Evolutionary conservation across 1,140 invertebrate genomes (phyloP), one percentile per base, ranked within the genome.

Genomic region (Saxidomus purpurata): DNA sequence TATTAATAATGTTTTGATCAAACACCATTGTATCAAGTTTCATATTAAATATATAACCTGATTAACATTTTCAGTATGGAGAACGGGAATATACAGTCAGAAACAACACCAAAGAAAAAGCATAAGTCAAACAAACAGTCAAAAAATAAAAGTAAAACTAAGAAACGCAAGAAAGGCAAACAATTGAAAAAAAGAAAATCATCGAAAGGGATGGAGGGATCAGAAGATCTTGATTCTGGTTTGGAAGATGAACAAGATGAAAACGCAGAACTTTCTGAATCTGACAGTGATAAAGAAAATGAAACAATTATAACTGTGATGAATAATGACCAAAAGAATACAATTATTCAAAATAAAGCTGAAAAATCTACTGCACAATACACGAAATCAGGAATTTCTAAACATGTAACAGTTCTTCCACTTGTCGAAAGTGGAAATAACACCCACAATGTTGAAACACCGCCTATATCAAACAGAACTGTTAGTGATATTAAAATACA

Each of bases 71-170:
- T 43, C 43, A 43, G 43, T 43, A 4, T 43, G 15, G 15, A 43
- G 15, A 43, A 4, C 43, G 43, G 43, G 15, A 43, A 19, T 22
- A 19, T 9, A 25, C 19, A 59, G 6, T 6, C 25, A 19, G 67
- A 71, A n/a, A 71, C 17, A 34, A 31, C 76, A 52, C 47, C 47
- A 36, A 79, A 79, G 47, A 79, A 79, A 17, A 79, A 79, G 55
- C 76, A 55, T 8, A 79, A 79, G 36, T 2, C 3, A 28, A 0
- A 79, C 19, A 79, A 79, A 55, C 76, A 79, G 4, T 49, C 76
- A 36, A 79, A 79, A 79, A 22, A 17, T 52, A 79, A 79, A 79
- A 55, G 49, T 55, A 79, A 79, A 79, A 55, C 15, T 36, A 79
- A 79, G 31, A 79, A 79, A 31, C 76, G 55, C 31, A 49, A 47